Base-by-base conservation (phyloP, 2,888 invertebrate genomes). In the Copidosoma aretas region DNA sequence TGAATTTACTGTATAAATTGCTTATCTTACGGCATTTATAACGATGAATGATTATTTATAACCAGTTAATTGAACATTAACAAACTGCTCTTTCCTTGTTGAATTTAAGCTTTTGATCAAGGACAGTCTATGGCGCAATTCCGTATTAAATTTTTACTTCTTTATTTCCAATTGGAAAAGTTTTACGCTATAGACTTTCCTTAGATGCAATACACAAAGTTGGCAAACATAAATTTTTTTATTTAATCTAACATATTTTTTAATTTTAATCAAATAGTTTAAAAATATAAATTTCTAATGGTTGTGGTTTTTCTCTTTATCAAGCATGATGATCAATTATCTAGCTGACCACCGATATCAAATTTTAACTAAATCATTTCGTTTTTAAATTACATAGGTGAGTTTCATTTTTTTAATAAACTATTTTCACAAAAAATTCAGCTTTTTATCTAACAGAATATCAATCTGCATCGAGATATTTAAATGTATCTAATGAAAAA, bases 171-270 rank as follows among this genome's bases (percentile, higher is more conserved):
- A 41, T 41, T 21, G 39, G 1, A n/a, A 41, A 17, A 21, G 19
- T 60, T 12, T 25, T 51, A 1, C 32, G 19, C 63, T 32, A 67
- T 66, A 67, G 67, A 70, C 52, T 70, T 57, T 39, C 24, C 67
- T 64, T 70, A 4, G 64, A 39, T 70, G 70, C 67, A 70, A 70
- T 70, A 70, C 67, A 70, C 67, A 62, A 70, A 70, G 67, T 63
- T 70, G 70, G 70, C 70, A 67, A 70, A 64, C 49, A 57, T 53
- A 73, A 60, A 64, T 43, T 60, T 64, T 57, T 25, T 61, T 39
- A 51, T 51, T 53, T 54, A 17, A 49, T 46, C 17, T 46, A 46
- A 46, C 43, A 46, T 8, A 32, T 32, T 32, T 14, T 46, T 46
- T 46, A 46, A 14, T 8, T 8, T 12, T 8, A 15, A 4, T 46